These are phyloP conservation scores for Stenotaenia linearis DNA, from an alignment of 2,888 invertebrate genomes.

Conservation along the genomic window DNA sequence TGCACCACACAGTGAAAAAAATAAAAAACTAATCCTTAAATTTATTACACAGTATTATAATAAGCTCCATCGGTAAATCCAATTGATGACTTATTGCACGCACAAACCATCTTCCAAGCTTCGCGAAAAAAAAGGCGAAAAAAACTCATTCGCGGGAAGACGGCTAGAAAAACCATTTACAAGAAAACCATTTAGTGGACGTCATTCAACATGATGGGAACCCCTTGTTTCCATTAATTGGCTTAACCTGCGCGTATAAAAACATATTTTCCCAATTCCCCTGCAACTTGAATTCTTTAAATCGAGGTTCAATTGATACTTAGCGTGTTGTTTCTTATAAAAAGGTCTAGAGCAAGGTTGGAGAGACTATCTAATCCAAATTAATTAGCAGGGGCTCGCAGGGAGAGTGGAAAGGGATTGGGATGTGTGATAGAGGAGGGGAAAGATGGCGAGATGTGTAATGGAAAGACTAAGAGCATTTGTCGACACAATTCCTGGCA, in stretches of 20 bases:
- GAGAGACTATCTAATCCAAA: background rate
- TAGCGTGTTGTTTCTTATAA: background rate
- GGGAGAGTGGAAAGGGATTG: background rate
- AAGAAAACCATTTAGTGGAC: too few species aligned
- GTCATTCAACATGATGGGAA: background rate
- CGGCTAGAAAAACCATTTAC: background rate
- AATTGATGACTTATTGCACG: background rate
- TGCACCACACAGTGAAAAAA: too few species aligned
- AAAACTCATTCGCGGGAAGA: background rate
- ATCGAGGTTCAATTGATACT: background rate
- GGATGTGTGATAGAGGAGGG: background rate
- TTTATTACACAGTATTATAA: background rate
- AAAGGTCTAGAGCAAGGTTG: background rate
- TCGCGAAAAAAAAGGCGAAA: too few species aligned
- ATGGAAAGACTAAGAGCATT: background rate
- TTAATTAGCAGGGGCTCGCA: background rate
- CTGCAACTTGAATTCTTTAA: background rate
- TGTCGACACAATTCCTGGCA: background rate
- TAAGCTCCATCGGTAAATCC: background rate
- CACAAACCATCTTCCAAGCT: background rate
- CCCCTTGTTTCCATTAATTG: conserved; percentile 4
- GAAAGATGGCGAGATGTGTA: background rate
- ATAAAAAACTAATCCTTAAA: background rate
- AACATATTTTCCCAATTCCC: conserved; percentile 4
- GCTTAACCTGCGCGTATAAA: background rate